Percentiles rank a stretch among this genome's conserved stretches.
These are phyloP conservation scores for Microplitis deprimator DNA, from an alignment of 2,888 invertebrate species.

Conservation along the genomic window DNA sequence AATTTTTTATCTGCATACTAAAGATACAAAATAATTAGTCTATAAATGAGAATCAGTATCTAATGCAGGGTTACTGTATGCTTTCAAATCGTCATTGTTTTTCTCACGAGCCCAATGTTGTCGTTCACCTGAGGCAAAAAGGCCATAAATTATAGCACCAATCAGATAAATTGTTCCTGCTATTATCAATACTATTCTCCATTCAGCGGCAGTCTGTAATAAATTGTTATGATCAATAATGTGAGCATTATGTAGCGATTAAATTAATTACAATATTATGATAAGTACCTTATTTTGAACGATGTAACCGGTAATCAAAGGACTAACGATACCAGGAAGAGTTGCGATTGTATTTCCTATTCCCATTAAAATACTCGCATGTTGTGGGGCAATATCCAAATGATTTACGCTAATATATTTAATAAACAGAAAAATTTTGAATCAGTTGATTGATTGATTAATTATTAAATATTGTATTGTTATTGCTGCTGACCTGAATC, in stretches of 20 bases:
- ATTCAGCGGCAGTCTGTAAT: slow-evolving; percentile 80
- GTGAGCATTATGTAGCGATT: neutral
- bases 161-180: slow-evolving; percentile 85
- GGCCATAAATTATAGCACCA: slow-evolving; percentile 88
- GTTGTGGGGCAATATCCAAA: slow-evolving; percentile 91
- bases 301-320: slow-evolving; percentile 84
- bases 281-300: slow-evolving; percentile 79
- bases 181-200: slow-evolving; percentile 90
- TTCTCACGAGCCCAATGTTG: slow-evolving; percentile 84
- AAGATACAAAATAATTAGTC: slow-evolving; percentile 16
- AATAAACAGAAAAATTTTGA: slow-evolving; percentile 19
- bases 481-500: slow-evolving; percentile 79
- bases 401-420: slow-evolving; percentile 79
- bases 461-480: slow-evolving; percentile 3
- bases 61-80: slow-evolving; percentile 63
- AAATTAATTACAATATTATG: neutral
- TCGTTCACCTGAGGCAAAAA: slow-evolving; percentile 84
- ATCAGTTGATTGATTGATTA: neutral
- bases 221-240: neutral
- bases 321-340: slow-evolving; percentile 92
- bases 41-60: slow-evolving; percentile 60
- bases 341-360: slow-evolving; percentile 93
- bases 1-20: neutral
- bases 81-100: slow-evolving; percentile 46
- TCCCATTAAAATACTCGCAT: slow-evolving; percentile 93